These are phyloP conservation scores for Hydractinia symbiolongicarpus DNA, from an alignment of 30 jellyfish, hydroid and myxozoan species.

Conservation along the genomic window DNA sequence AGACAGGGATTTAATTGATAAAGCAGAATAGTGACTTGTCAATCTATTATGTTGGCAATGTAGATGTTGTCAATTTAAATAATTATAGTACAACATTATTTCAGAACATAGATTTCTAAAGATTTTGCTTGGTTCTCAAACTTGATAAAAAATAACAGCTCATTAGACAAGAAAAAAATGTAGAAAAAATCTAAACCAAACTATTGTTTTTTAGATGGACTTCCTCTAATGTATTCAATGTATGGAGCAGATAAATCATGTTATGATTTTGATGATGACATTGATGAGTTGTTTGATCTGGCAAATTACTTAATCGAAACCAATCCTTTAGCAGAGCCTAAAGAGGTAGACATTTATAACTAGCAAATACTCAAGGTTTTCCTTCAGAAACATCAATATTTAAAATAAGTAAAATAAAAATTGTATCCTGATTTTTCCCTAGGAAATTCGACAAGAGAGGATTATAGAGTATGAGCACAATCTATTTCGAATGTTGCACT, in stretches of 20 bases:
- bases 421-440: not conserved
- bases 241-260: conserved; percentile 58
- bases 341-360: conserved; percentile 37
- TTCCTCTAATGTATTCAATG: conserved; percentile 39
- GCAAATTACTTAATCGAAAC: conserved; percentile 48
- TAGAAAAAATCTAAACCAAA: not conserved
- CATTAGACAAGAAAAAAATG: no score
- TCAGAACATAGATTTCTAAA: no score
- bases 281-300: conserved; percentile 65
- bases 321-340: conserved; percentile 66
- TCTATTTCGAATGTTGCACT: conserved; percentile 68
- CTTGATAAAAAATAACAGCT: no score
- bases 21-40: no score
- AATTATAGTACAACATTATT: no score
- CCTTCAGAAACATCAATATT: not conserved
- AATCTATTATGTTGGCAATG: no score
- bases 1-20: no score
- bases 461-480: conserved; percentile 54
- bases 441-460: conserved; percentile 41
- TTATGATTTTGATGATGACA: conserved; percentile 83
- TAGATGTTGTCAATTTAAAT: no score
- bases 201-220: conserved; percentile 18
- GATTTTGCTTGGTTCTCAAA: no score
- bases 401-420: not conserved
- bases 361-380: not conserved